Evolutionary conservation across 2,888 invertebrate species (phyloP), one percentile per base, ranked within the genome.

Genomic region (Hirtodrosophila cameraria): DNA sequence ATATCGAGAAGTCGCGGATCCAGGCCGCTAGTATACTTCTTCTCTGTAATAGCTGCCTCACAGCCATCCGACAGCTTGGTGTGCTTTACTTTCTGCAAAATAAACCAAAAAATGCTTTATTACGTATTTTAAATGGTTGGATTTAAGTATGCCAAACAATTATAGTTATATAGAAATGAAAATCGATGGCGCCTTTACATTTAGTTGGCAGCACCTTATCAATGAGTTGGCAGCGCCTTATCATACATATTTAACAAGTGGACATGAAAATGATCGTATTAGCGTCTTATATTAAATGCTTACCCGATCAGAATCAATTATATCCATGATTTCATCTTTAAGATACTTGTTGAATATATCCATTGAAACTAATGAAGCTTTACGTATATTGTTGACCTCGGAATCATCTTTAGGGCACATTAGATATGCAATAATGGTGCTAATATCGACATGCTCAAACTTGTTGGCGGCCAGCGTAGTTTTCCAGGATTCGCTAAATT

Each of bases 301-400:
- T 90, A 95, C 95, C 92, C 96, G 97, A 90, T 99, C 99, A 3
- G 97, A 95, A 93, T 99, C 99, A 88, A 99, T 97, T 76, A 99
- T 97, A 90, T 98, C 98, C 96, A 99, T 98, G 72, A 99, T 96
- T 91, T 99, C 97, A 91, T 98, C 97, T 90, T 97, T 97, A 33
- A 99, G 93, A 91, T 97, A 98, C 90, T 99, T 99, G 42, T 95
- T 96, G 90, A 98, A 99, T 9, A 99, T 95, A 91, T 99, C 98
- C 52, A 97, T 96, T 7, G 98, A 97, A 8, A 97, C 97, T 89
- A 96, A 92, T 79, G 96, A 96, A 0, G 99, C 98, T 91, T 97
- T 97, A 88, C 97, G 97, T 49, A 99, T 94, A 6, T 96, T 95
- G 43, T 94, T 93, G 52, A 99, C 92, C 91, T 99, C 99, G 0